Evolutionary conservation across 1,140 invertebrate species (phyloP), one percentile per base, ranked within the genome.

Genomic region (Anoplolepis gracilipes): DNA sequence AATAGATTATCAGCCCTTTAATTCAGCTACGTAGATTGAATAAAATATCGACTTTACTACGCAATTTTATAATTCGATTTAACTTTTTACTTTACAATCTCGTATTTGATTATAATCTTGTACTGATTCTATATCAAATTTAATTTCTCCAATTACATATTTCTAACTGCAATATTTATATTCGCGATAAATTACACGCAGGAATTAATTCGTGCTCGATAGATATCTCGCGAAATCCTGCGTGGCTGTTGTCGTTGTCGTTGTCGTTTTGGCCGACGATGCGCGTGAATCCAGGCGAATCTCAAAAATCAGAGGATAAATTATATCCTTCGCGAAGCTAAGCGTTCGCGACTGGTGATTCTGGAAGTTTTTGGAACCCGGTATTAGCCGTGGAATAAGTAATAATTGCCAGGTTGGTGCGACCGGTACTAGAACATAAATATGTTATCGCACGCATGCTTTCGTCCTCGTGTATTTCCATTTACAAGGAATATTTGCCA

Each of bases 351-450:
- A 53, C 86, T 49, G 81, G 84, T 82, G 88, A 91, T 92, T 89
- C 76, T 59, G 8, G 13, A 84, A 84, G 67, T 62, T 88, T 76
- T 87, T 87, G 77, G 46, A 91, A 86, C 88, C 88, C 70, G 19
- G 61, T 75, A 90, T 92, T 92, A 91, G 57, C 85, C 57, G 67
- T 55, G 61, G 65, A 62, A 76, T 88, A 81, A 91, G n/a, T n/a
- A n/a, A 79, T 84, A 79, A 88, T 86, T 76, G 69, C 81, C 72
- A 62, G 70, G 70, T 84, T 49, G 65, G 16, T 28, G 42, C 16
- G 30, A 57, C 16, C 36, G 36, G 36, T 42, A 36, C 7, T 33
- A 49, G 62, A 67, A 79, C 76, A 22, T 49, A 42, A 78, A 79
- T 79, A 16, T 46, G 46, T 65, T 30, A 53, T 36, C 30, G 4